Evolutionary conservation across 2,113 vertebrate genomes (phyloP), one percentile per base, ranked within the genome.

Genomic region (Bujurquina vittata): DNA sequence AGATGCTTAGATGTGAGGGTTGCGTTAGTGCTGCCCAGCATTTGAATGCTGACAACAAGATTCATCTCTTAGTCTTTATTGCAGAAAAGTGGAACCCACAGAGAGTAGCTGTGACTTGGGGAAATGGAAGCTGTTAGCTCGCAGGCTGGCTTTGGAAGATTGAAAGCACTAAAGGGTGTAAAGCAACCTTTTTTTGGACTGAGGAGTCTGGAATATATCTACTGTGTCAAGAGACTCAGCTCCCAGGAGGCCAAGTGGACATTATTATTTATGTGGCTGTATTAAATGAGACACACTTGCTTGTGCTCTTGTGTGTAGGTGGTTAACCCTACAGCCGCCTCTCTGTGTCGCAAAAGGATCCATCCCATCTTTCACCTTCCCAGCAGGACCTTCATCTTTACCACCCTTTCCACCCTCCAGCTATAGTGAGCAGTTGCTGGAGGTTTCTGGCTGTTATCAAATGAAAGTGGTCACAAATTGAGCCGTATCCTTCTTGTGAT

Each of bases 121-220:
- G 67, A 72, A 72, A 31, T 54, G 65, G 65, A 72, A 52, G 65
- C 65, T 72, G 65, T 52, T 72, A 72, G 23, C 17, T 72, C 31
- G 52, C 26, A 1, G 20, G 67, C 67, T 72, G 46, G 26, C 18
- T 72, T 52, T 72, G 46, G 67, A 72, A 54, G 67, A n/a, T 31
- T 72, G 26, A 72, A 72, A 72, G 67, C 67, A 54, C 43, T 31
- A 23, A 17, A 54, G 67, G 67, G 17, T 52, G 11, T 46, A 33
- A 72, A 29, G 67, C 46, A 72, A 72, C 17, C 67, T n/a, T n/a
- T 72, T 72, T 72, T 54, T 54, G 26, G 26, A 54, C 46, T 72
- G 43, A 72, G 46, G 26, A 52, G 46, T 72, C 26, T 72, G 67
- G 10, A 72, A 33, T 72, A 72, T 31, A 72, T 54, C 46, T 72